phyloP scores from a whole-genome alignment of 2,113 vertebrate genomes.

The Pimephales promelas region DNA sequence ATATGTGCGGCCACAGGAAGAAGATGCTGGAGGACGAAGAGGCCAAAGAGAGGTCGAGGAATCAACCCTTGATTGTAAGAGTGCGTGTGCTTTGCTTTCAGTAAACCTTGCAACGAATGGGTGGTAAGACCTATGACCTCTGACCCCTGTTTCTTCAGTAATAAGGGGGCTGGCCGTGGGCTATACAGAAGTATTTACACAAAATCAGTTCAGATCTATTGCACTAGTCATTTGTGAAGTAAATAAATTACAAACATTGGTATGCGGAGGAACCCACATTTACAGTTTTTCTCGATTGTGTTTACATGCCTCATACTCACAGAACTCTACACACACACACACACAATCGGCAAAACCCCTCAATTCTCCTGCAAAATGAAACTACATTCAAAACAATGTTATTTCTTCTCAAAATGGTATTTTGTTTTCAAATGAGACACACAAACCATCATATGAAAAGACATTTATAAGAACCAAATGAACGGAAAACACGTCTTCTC shows the following conservation, averaged over 20 bases:
- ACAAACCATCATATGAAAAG: no score
- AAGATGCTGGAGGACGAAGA: slow-evolving; percentile 94
- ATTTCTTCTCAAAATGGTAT: no score
- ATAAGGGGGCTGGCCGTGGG: not conserved
- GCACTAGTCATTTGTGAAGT: not conserved
- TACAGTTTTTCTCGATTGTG: no score
- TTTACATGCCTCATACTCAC: no score
- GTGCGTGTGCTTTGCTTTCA: slow-evolving; percentile 25
- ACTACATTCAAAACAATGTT: no score
- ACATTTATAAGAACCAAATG: no score
- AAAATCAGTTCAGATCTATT: not conserved
- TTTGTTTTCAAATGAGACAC: no score
- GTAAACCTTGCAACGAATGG: not conserved
- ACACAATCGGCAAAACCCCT: no score
- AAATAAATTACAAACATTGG: not conserved
- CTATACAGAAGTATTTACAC: not conserved
- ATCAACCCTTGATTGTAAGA: slow-evolving; percentile 85
- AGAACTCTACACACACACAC: no score
- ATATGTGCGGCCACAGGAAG: slow-evolving; percentile 74
- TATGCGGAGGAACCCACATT: not conserved
- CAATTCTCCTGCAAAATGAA: no score
- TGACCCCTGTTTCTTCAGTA: not conserved
- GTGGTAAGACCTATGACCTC: not conserved
- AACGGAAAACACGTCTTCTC: no score
- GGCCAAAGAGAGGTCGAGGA: slow-evolving; percentile 82